Conservation (phyloP, 2,113 vertebrate genomes). For the Gadus chalcogrammus region DNA sequence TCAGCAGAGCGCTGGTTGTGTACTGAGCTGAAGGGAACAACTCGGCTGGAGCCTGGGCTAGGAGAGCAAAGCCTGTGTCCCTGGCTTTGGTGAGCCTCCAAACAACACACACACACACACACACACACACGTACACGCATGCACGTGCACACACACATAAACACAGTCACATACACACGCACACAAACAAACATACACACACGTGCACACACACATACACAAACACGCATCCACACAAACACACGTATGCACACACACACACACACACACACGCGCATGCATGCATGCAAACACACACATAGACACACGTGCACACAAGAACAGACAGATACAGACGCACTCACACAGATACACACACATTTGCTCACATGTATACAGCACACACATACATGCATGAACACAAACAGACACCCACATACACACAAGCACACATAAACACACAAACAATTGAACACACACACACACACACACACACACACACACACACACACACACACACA, state of each 20-base stretch:
- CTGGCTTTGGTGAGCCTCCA: conserved; percentile 37
- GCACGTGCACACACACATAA: too few relatives aligned
- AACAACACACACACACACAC: conserved; percentile 25
- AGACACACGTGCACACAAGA: too few relatives aligned
- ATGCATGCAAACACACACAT: too few relatives aligned
- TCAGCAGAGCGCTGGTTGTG: conserved; percentile 58
- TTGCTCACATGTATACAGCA: conserved; percentile 1
- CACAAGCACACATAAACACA: neutral
- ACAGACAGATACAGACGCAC: neutral
- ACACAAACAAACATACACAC: neutral
- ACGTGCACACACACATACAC: conserved; percentile 26
- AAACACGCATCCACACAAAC: neutral
- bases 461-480: conserved; percentile 3
- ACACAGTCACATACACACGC: too few relatives aligned
- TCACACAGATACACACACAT: conserved; percentile 14
- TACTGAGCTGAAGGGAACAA: conserved; percentile 48
- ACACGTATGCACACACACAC: too few relatives aligned
- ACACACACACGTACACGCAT: too few relatives aligned
- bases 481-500: neutral
- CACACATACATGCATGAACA: neutral
- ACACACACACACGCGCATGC: too few relatives aligned
- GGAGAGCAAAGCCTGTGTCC: conserved; percentile 52
- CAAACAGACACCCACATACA: too few relatives aligned
- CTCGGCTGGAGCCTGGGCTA: conserved; percentile 39
- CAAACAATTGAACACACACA: conserved; percentile 8